Evolutionary conservation across 2,888 invertebrate species (phyloP), one percentile per base, ranked within the genome.

Genomic region (Sepiola atlantica): DNA sequence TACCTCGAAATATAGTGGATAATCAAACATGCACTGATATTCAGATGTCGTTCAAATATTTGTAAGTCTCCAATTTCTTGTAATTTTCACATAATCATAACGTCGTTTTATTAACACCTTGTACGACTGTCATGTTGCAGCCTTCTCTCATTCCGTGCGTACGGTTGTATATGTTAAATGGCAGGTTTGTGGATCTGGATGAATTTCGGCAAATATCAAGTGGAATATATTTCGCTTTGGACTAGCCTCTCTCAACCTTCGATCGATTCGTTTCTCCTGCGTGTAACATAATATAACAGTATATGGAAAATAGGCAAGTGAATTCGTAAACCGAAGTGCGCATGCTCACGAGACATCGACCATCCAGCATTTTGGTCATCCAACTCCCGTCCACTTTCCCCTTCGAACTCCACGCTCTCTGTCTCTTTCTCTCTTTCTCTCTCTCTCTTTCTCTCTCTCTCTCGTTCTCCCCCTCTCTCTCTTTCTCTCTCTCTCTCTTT

Each of bases 61-160:
- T n/a, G 14, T n/a, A n/a, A 32, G 32, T 77, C 32, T 8, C 4
- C 12, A 14, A n/a, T 32, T 12, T 18, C 10, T n/a, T n/a, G 14
- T n/a, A 4, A 77, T 18, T n/a, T n/a, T n/a, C 0, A 1, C 16
- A 21, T 12, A 3, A n/a, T n/a, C 4, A 77, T 77, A 16, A n/a
- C 14, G n/a, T 14, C n/a, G 14, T 4, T 1, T 2, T 16, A n/a
- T 0, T 0, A 77, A 16, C 45, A n/a, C n/a, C n/a, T n/a, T 8
- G n/a, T 77, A 0, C 77, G 2, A 28, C 10, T 77, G 28, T 77
- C n/a, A 77, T n/a, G 0, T n/a, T n/a, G n/a, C n/a, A n/a, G 77
- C 12, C 16, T 77, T n/a, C 32, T 77, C 14, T 16, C 14, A 77
- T 77, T 45, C 16, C n/a, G 32, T 32, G 77, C n/a, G n/a, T n/a